These are phyloP conservation scores for Zaprionus capensis DNA, from an alignment of 1,140 invertebrate species.

Conservation along the genomic window DNA sequence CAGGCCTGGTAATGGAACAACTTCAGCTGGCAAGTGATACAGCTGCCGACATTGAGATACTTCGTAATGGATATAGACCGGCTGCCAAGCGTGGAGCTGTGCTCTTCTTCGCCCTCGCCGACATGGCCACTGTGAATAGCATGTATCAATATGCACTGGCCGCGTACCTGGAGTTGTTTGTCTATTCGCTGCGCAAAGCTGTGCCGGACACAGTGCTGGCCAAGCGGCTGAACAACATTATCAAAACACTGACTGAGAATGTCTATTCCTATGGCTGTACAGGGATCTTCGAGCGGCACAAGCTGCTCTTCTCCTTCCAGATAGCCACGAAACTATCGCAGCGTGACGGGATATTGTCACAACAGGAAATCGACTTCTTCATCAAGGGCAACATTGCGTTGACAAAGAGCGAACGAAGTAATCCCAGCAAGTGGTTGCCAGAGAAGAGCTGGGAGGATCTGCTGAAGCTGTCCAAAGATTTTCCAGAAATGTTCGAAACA, in stretches of 20 bases:
- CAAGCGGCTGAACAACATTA: constrained; percentile 92
- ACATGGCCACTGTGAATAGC: constrained; percentile 92
- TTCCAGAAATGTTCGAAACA: constrained; percentile 87
- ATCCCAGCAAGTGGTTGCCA: constrained; percentile 90
- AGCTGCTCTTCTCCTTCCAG: constrained; percentile 95
- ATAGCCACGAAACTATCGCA: constrained; percentile 93
- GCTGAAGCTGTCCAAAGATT: constrained; percentile 89
- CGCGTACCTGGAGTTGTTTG: constrained; percentile 92
- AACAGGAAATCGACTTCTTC: constrained; percentile 94
- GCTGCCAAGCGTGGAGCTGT: constrained; percentile 93
- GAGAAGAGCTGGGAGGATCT: constrained; percentile 92
- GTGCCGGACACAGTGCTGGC: constrained; percentile 89
- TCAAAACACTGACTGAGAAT: constrained; percentile 92
- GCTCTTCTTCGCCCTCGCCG: constrained; percentile 94
- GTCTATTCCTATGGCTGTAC: constrained; percentile 96
- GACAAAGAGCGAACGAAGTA: constrained; percentile 88
- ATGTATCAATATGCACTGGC: constrained; percentile 97
- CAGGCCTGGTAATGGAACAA: constrained; percentile 90
- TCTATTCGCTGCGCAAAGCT: constrained; percentile 91
- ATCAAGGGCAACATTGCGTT: constrained; percentile 92
- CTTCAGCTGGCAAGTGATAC: constrained; percentile 90
- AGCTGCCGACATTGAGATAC: constrained; percentile 90
- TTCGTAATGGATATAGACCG: constrained; percentile 92
- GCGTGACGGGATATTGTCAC: constrained; percentile 87
- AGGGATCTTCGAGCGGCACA: constrained; percentile 95